Conservation (phyloP, 2,797 vertebrate species). For the Takifugu ocellatus region DNA sequence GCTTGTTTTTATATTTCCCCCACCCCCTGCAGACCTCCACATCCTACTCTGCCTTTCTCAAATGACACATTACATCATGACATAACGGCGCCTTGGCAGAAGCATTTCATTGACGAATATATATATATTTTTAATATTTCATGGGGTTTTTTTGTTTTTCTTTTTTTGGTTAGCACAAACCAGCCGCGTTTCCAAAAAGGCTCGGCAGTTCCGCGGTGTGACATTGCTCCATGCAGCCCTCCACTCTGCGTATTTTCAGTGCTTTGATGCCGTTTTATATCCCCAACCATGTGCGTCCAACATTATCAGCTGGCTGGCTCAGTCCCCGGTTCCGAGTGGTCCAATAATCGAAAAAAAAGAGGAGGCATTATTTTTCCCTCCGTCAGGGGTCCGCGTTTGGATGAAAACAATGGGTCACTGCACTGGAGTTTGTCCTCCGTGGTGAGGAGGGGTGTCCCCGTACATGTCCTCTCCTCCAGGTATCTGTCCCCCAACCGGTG, state of each 20-base stretch:
- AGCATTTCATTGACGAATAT: constrained; percentile 34
- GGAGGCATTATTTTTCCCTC: constrained; percentile 50
- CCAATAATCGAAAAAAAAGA: constrained; percentile 61
- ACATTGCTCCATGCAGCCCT: constrained; percentile 33
- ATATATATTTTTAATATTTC: constrained; percentile 1
- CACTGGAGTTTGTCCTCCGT: constrained; percentile 95
- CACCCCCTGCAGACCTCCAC: constrained; percentile 31
- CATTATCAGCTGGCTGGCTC: constrained; percentile 55
- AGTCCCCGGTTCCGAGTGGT: constrained; percentile 77
- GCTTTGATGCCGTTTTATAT: constrained; percentile 61
- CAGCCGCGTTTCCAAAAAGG: constrained; percentile 28
- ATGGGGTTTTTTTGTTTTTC: background rate
- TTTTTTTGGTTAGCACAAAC: constrained; percentile 50
- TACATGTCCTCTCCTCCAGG: constrained; percentile 95
- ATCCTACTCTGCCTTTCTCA: constrained; percentile 33
- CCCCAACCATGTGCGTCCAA: constrained; percentile 75
- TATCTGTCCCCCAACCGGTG: constrained; percentile 89
- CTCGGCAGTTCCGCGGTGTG: constrained; percentile 36
- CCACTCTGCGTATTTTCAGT: constrained; percentile 55
- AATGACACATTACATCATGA: constrained; percentile 47
- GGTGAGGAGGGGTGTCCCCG: constrained; percentile 95
- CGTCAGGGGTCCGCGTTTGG: constrained; percentile 48
- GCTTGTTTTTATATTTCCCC: constrained; percentile 26
- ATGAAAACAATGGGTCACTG: constrained; percentile 78
- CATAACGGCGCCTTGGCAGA: constrained; percentile 36